Percentiles rank a stretch among this genome's conserved stretches.
These are phyloP conservation scores for Scomber japonicus DNA, from an alignment of 2,113 vertebrate genomes.

Conservation along the genomic window DNA sequence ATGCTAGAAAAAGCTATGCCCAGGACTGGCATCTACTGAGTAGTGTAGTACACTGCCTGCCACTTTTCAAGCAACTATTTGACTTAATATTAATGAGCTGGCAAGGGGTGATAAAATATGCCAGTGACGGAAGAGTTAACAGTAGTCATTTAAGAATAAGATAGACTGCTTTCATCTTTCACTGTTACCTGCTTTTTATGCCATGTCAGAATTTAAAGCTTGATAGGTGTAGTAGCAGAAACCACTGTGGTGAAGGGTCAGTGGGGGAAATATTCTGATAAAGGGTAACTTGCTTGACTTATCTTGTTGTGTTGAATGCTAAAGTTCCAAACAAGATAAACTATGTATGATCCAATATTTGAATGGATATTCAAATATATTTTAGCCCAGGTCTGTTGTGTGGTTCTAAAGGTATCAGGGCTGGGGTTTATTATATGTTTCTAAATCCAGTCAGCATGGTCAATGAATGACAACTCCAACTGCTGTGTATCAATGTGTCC, in stretches of 20 bases:
- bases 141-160: no score
- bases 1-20: neutral
- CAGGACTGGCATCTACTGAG: neutral
- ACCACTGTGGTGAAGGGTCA: neutral
- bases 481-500: neutral
- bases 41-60: neutral
- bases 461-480: conserved; percentile 3
- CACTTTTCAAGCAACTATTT: no score
- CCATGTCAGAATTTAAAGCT: neutral
- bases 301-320: conserved; percentile 23
- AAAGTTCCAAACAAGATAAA: conserved; percentile 41
- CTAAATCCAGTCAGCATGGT: conserved; percentile 33
- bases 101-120: no score
- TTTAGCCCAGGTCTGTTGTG: conserved; percentile 47
- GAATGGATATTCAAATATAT: conserved; percentile 49
- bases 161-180: no score
- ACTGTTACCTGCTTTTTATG: no score
- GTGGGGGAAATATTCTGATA: neutral
- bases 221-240: neutral
- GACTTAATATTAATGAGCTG: no score
- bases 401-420: conserved; percentile 7
- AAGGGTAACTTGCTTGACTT: neutral
- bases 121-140: no score
- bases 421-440: conserved; percentile 8
- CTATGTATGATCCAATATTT: conserved; percentile 33